Percentiles rank a stretch among this genome's conserved stretches.
Evolutionary conservation across 2,113 vertebrate species (phyloP).

Genomic region (Psammodynastes pulverulentus): DNA sequence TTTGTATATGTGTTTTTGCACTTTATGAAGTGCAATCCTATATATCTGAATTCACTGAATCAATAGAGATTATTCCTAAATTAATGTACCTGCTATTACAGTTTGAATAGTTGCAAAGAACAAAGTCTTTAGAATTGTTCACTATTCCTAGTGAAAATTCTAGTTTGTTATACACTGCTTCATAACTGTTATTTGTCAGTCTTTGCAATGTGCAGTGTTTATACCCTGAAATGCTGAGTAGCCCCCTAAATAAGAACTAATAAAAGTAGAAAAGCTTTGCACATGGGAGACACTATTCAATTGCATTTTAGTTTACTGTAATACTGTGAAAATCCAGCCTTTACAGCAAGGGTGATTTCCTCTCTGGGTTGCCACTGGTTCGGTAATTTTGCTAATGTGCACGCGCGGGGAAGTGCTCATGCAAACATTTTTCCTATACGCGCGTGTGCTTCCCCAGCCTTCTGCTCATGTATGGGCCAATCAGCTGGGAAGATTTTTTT

Average conservation of each 20-base stretch:
- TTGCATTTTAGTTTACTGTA: neutral
- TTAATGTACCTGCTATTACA: neutral
- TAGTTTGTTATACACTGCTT: neutral
- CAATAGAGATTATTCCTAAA: neutral
- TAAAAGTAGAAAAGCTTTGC: neutral
- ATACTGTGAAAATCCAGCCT: neutral
- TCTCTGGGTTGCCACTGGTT: too few species aligned
- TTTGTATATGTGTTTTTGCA: neutral
- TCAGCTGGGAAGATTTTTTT: too few species aligned
- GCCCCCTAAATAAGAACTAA: neutral
- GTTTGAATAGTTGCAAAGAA: neutral
- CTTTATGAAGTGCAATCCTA: neutral
- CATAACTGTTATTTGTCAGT: neutral
- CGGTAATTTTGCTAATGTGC: too few species aligned
- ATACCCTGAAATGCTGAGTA: neutral
- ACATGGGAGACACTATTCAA: neutral
- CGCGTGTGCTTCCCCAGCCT: too few species aligned
- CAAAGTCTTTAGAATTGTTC: neutral
- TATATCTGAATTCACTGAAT: neutral
- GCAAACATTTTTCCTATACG: too few species aligned
- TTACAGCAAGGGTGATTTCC: too few species aligned
- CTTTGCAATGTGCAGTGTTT: neutral
- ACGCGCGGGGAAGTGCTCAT: too few species aligned
- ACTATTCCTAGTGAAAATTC: neutral
- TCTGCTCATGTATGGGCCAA: too few species aligned